phyloP scores from a whole-genome alignment of 2,113 vertebrate species.

The Microcebus tavaratra region DNA sequence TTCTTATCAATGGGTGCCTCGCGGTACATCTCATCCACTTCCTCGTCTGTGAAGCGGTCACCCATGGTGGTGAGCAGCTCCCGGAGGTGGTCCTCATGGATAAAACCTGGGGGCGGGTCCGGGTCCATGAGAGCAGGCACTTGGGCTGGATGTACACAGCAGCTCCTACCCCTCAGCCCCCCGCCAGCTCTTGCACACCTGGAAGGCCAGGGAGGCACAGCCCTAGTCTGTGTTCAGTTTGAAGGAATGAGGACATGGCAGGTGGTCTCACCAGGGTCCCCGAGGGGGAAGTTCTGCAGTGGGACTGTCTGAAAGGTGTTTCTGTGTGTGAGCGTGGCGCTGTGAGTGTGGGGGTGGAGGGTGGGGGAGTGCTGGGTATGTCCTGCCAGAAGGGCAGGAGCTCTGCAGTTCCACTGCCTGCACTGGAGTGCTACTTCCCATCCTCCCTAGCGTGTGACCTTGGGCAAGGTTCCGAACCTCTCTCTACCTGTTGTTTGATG shows the following conservation, averaged over 20 bases:
- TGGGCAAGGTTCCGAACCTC: not conserved
- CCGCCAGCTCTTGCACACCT: not conserved
- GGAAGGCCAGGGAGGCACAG: not conserved
- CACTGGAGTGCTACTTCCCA: not conserved
- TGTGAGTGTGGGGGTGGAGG: not conserved
- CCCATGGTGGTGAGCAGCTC: slow-evolving; percentile 99
- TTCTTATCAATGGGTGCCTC: slow-evolving; percentile 99
- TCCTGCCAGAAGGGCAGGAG: not conserved
- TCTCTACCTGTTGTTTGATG: not conserved
- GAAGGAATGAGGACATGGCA: not conserved
- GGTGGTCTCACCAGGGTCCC: not conserved
- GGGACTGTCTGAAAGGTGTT: not conserved
- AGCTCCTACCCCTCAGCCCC: not conserved
- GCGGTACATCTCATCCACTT: slow-evolving; percentile 98
- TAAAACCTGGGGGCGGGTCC: slow-evolving; percentile 84
- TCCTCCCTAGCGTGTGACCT: not conserved
- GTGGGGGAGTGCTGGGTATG: not conserved
- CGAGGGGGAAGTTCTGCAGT: not conserved
- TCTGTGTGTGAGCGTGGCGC: not conserved
- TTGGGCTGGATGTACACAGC: not conserved
- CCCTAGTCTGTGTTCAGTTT: not conserved
- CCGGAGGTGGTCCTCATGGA: slow-evolving; percentile 96
- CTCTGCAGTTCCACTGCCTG: not conserved
- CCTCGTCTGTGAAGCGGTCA: slow-evolving; percentile 97
- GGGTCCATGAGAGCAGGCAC: not conserved